A percentile compares a stretch with the other conserved stretches of the same genome.
These are phyloP conservation scores for Trichogramma pretiosum DNA, from an alignment of 1,140 invertebrate species.

Conservation along the genomic window DNA sequence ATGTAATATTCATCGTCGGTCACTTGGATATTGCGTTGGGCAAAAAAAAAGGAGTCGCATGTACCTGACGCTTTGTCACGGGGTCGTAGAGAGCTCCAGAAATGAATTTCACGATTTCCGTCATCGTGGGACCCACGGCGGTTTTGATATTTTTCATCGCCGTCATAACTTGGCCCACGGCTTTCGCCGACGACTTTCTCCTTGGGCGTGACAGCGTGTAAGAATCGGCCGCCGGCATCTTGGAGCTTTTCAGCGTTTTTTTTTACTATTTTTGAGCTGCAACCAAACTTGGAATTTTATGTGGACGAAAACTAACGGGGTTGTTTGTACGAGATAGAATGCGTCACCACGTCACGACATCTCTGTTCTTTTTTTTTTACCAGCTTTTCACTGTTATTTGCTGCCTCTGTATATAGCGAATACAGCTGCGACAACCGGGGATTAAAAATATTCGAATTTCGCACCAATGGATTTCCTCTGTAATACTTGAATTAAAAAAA, in stretches of 20 bases:
- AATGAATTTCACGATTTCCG: constrained; percentile 24
- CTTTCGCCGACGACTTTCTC: constrained; percentile 1
- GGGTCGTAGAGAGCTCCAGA: neutral
- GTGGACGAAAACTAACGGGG: no score
- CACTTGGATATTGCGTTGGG: no score
- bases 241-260: no score
- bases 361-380: neutral
- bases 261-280: no score
- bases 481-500: no score
- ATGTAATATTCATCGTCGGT: no score
- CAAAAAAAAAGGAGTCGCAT: no score
- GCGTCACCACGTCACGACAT: neutral
- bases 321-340: no score
- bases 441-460: no score
- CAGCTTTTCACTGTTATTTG: neutral
- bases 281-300: neutral
- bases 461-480: no score
- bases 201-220: neutral
- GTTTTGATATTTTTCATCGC: constrained; percentile 23
- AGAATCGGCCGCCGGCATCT: neutral
- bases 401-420: no score
- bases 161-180: constrained; percentile 20
- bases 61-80: constrained; percentile 12
- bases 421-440: no score
- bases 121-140: constrained; percentile 20